These are phyloP conservation scores for Eupristina koningsbergeri DNA, from an alignment of 1,140 invertebrate genomes.

Conservation along the genomic window DNA sequence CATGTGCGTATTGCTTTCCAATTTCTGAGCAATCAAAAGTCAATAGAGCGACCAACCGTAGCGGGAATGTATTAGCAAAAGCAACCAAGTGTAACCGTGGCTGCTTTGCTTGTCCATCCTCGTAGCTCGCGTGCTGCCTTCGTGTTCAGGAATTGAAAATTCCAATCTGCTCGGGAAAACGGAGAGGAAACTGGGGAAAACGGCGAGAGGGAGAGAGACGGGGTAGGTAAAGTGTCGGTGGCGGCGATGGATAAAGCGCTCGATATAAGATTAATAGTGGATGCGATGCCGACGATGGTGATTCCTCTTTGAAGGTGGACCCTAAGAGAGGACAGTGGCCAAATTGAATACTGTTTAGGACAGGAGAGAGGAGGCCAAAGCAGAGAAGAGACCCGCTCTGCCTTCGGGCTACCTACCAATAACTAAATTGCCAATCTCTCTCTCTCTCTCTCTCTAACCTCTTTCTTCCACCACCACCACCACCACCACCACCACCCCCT, in stretches of 20 bases:
- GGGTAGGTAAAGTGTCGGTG: conserved; percentile 46
- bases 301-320: conserved; percentile 73
- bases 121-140: conserved; percentile 47
- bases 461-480: not conserved
- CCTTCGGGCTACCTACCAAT: conserved; percentile 66
- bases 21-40: conserved; percentile 37
- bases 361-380: conserved; percentile 59
- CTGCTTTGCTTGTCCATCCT: conserved; percentile 55
- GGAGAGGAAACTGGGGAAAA: conserved; percentile 25
- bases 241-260: conserved; percentile 69
- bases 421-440: conserved; percentile 66
- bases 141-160: conserved; percentile 73
- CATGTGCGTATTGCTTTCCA: not conserved
- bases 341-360: conserved; percentile 74
- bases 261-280: conserved; percentile 75
- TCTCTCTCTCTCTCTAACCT: conserved; percentile 36
- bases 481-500: too few species aligned
- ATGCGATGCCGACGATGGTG: conserved; percentile 63
- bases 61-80: conserved; percentile 57
- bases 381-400: conserved; percentile 52
- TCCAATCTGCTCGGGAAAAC: conserved; percentile 57
- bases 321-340: conserved; percentile 65
- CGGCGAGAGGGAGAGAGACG: not conserved
- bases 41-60: conserved; percentile 9
- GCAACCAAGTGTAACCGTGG: conserved; percentile 58